Base-by-base conservation (phyloP, 2,888 invertebrate genomes). In the Amphipoea lucens region DNA sequence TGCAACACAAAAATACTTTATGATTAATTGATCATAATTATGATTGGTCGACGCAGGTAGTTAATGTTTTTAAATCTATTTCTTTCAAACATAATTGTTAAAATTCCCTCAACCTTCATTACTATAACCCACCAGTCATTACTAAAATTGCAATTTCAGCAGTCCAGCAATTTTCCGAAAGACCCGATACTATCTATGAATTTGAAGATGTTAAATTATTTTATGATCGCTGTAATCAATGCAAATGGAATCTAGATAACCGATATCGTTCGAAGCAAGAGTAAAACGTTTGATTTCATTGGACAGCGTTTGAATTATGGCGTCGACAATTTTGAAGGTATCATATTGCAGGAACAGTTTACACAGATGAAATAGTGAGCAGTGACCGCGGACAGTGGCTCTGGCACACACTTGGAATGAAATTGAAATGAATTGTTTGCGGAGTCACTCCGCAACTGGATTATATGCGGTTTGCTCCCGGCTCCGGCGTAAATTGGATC, bases 351-450 rank as follows among this genome's bases (percentile, higher is more conserved):
- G 65, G 71, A 79, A 79, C 68, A 75, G 74, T 86, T 81, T 74
- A 81, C 79, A 68, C 51, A 79, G 70, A 79, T 84, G 76, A 81
- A 87, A 86, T 82, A 86, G 84, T 81, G 85, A 87, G 86, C 81
- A 76, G 89, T 88, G 87, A 88, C 90, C 87, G 88, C 90, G 84
- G 86, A 84, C 88, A 87, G 89, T 92, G 90, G 89, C 87, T 88
- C 89, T 90, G 91, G 90, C 92, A 91, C 86, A 90, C 92, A 90
- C 92, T 92, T 90, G 90, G 92, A 94, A 93, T 93, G 94, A 92
- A 95, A 95, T 94, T 94, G 94, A 95, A 96, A 96, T 96, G 94
- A 95, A 96, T 95, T 95, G 96, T 96, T 95, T 95, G 95, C 92
- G 84, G 92, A 94, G 94, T 93, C 92, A 90, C 93, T 90, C 87